Base-by-base conservation (phyloP, 2,113 vertebrate species). In the Oceanites oceanicus region DNA sequence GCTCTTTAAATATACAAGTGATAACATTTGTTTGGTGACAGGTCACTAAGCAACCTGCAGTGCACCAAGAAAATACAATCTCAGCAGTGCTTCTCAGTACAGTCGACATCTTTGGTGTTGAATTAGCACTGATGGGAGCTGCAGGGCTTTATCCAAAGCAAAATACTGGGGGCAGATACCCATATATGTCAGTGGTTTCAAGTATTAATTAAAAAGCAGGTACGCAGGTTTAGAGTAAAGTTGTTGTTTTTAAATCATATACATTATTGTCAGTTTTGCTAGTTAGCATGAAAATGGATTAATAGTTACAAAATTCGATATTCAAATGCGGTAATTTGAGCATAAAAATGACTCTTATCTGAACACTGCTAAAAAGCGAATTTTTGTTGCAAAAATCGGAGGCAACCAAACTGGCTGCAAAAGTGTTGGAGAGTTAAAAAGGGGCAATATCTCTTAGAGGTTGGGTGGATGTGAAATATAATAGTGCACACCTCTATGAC, bases 1-100 rank as follows among this genome's bases (percentile, higher is more conserved):
- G 88, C 27, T 89, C 97, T 97, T 97, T 96, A 98, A 98, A 98
- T 98, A 98, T 47, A 61, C 75, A 8, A 95, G 74, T 97, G 97
- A 96, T 85, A 6, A 4, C 74, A 86, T 97, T 97, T 98, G 97
- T 98, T 98, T 98, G 95, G 79, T 96, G 97, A 78, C 56, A 55
- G 15, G 97, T 98, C 50, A 56, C 98, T 93, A 94, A 74, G 98
- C 89, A 97, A 98, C 97, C 62, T 80, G 58, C 16, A 38, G 67
- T 53, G 61, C 86, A 32, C 9, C 1, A 3, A 26, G 67, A 79
- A 86, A 95, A 79, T 21, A 92, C 66, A 66, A 13, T 56, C 91
- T 85, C 81, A 73, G 72, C 66, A 86, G 72, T 34, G 52, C 53
- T 71, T 40, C 73, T 81, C 1, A 1, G 22, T 62, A 47, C 73